phyloP scores from a whole-genome alignment of 1,140 invertebrate genomes.

The Diachasmimorpha longicaudata region DNA sequence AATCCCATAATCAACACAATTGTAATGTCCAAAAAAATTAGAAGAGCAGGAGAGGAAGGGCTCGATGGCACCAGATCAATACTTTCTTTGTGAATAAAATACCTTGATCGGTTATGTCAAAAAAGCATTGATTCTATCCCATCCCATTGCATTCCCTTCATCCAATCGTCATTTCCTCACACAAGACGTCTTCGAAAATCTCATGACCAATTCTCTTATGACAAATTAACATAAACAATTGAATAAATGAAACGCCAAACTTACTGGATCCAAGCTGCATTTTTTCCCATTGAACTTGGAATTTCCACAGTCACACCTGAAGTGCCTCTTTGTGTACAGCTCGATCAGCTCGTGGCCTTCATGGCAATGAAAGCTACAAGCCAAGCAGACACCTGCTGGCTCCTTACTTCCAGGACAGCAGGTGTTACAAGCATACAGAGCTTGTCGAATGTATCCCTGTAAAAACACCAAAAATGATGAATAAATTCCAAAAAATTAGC shows the following conservation, averaged over 20 bases:
- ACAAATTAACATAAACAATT: neutral
- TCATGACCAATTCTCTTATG: neutral
- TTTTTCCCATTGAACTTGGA: constrained; percentile 76
- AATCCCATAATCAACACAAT: too few relatives aligned
- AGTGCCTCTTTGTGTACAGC: constrained; percentile 96
- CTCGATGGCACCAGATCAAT: too few relatives aligned
- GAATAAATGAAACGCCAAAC: constrained; percentile 19
- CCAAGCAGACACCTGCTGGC: constrained; percentile 88
- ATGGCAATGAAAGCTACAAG: constrained; percentile 94
- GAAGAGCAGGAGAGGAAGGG: too few relatives aligned
- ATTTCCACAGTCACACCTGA: constrained; percentile 97
- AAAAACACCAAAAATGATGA: neutral
- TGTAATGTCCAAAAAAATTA: too few relatives aligned
- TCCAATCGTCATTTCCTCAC: neutral
- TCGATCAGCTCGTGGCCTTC: constrained; percentile 96
- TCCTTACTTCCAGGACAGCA: constrained; percentile 72
- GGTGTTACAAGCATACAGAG: constrained; percentile 93
- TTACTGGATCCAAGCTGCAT: constrained; percentile 76
- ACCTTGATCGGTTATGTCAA: too few relatives aligned
- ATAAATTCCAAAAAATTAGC: neutral
- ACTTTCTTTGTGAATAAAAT: too few relatives aligned
- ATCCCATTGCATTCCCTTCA: too few relatives aligned
- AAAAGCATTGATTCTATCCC: too few relatives aligned
- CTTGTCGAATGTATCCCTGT: constrained; percentile 94
- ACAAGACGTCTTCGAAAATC: neutral